Conservation (phyloP, 2,113 vertebrate species). For the Channa argus region DNA sequence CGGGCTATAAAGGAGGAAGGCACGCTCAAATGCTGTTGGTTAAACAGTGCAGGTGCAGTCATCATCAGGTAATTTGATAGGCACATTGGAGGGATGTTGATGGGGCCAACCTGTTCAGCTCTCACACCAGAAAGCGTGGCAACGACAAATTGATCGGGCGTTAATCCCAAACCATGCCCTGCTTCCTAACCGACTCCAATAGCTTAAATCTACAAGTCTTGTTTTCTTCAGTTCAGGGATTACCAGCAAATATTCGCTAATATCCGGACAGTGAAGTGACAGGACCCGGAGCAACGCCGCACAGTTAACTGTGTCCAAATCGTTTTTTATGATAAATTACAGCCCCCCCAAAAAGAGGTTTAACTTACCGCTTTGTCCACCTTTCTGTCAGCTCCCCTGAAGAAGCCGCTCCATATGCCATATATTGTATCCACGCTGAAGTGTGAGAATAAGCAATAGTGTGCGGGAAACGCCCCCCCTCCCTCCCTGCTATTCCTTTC, state of each 20-base stretch:
- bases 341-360: neutral
- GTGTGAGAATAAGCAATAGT: conserved; percentile 58
- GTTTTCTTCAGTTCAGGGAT: conserved; percentile 32
- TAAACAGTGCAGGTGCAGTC: conserved; percentile 56
- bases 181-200: conserved; percentile 8
- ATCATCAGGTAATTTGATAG: conserved; percentile 51
- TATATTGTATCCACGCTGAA: conserved; percentile 68
- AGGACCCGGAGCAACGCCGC: conserved; percentile 27
- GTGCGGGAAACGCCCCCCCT: conserved; percentile 75
- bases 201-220: conserved; percentile 37
- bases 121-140: conserved; percentile 44
- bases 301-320: conserved; percentile 20
- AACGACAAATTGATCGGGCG: conserved; percentile 37
- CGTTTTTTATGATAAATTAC: conserved; percentile 14
- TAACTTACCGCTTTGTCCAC: conserved; percentile 69
- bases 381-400: conserved; percentile 38
- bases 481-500: conserved; percentile 65
- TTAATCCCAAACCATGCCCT: conserved; percentile 22
- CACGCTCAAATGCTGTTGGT: conserved; percentile 33
- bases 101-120: conserved; percentile 67
- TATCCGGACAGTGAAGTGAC: conserved; percentile 43
- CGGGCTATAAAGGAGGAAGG: conserved; percentile 29
- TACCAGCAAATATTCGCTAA: conserved; percentile 13
- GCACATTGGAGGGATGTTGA: conserved; percentile 57
- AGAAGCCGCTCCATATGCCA: conserved; percentile 58